Evolutionary conservation across 2,888 invertebrate species (phyloP).

Genomic region (Nephrotoma guestfalica): DNA sequence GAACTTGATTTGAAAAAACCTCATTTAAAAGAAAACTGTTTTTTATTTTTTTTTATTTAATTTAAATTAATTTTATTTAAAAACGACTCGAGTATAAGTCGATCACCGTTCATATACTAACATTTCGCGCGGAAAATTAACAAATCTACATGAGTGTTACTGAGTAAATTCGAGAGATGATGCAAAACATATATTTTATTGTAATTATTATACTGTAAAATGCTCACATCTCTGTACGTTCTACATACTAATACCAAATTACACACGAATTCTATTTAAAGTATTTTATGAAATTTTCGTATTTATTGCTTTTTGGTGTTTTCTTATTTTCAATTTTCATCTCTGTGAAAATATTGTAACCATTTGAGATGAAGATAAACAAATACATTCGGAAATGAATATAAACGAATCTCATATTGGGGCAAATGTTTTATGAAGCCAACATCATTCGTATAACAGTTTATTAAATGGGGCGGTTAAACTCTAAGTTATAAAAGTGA

Average conservation of each 20-base stretch:
- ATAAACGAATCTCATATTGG: no score
- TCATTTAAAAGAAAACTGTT: not conserved
- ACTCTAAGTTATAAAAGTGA: no score
- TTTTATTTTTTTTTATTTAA: not conserved
- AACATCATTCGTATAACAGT: no score
- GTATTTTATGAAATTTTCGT: not conserved
- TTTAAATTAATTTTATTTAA: no score
- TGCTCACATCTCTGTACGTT: not conserved
- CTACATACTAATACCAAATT: not conserved
- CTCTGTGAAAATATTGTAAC: not conserved
- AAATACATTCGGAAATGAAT: no score
- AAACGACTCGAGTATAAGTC: not conserved
- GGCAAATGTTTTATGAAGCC: no score
- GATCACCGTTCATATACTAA: not conserved
- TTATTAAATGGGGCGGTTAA: no score
- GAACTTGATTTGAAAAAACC: not conserved
- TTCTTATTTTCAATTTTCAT: not conserved
- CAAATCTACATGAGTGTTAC: not conserved
- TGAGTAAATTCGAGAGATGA: not conserved
- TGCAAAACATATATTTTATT: not conserved
- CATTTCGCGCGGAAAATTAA: not conserved
- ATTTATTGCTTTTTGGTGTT: not conserved
- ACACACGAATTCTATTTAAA: not conserved
- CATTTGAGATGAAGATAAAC: no score
- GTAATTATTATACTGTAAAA: not conserved